Conservation (phyloP, 2,797 vertebrate genomes). For the Menidia menidia region DNA sequence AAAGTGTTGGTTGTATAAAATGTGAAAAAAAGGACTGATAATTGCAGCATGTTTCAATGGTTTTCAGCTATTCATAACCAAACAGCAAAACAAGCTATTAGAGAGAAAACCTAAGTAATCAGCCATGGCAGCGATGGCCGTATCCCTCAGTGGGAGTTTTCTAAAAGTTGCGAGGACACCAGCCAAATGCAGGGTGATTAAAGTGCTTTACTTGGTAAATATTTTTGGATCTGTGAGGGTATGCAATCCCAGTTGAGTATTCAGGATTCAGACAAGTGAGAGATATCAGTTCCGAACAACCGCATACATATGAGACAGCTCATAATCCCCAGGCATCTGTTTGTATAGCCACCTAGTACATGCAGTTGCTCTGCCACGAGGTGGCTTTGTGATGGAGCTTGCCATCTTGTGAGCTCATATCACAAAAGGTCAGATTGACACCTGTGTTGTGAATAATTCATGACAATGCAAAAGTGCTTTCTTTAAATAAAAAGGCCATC, state of each 20-base stretch:
- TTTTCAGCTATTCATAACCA: constrained; percentile 50
- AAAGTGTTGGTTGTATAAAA: constrained; percentile 14
- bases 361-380: constrained; percentile 12
- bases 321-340: constrained; percentile 51
- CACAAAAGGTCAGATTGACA: constrained; percentile 67
- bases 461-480: constrained; percentile 50
- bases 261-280: constrained; percentile 24
- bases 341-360: constrained; percentile 20
- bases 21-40: constrained; percentile 24
- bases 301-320: constrained; percentile 31
- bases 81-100: constrained; percentile 59
- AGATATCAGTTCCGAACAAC: constrained; percentile 41
- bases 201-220: constrained; percentile 38
- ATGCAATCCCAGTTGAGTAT: constrained; percentile 15
- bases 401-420: constrained; percentile 27
- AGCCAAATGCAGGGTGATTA: constrained; percentile 25
- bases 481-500: constrained; percentile 44
- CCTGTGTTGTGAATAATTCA: constrained; percentile 78
- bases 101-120: constrained; percentile 39
- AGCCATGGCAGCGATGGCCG: constrained; percentile 49
- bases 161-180: constrained; percentile 24
- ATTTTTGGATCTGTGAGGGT: constrained; percentile 17
- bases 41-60: constrained; percentile 6
- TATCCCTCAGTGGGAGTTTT: constrained; percentile 40
- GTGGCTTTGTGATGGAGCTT: constrained; percentile 25